Evolutionary conservation across 2,888 invertebrate genomes (phyloP).

Genomic region (Listrodromus nycthemerus): DNA sequence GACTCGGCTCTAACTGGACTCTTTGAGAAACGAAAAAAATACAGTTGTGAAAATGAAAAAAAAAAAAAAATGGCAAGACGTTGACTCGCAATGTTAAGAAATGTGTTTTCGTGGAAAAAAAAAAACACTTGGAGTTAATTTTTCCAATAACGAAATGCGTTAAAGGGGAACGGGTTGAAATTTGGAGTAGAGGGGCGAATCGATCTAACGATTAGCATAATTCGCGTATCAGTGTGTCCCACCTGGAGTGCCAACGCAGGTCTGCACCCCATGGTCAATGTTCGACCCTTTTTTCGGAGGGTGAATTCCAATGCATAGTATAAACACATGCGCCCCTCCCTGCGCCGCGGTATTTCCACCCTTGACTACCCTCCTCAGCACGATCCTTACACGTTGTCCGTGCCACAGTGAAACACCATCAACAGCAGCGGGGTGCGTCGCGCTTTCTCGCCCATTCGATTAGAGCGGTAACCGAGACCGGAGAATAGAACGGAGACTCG

Average conservation of each 20-base stretch:
- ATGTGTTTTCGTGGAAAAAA: too few relatives aligned
- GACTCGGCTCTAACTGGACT: conserved; percentile 11
- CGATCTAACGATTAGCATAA: conserved; percentile 80
- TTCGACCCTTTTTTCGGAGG: conserved; percentile 57
- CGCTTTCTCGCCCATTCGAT: conserved; percentile 67
- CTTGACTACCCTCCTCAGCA: conserved; percentile 54
- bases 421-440: conserved; percentile 28
- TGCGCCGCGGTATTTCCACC: conserved; percentile 18
- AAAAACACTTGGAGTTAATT: background rate
- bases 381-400: conserved; percentile 25
- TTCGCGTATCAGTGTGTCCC: conserved; percentile 79
- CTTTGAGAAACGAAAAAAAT: background rate
- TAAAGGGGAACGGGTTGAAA: background rate
- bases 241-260: conserved; percentile 75
- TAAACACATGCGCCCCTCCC: conserved; percentile 47
- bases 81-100: too few relatives aligned
- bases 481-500: conserved; percentile 22
- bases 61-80: too few relatives aligned
- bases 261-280: conserved; percentile 75
- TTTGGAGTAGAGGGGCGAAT: conserved; percentile 34
- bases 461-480: conserved; percentile 52
- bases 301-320: conserved; percentile 46
- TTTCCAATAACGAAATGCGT: background rate
- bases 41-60: background rate
- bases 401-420: background rate